Evolutionary conservation across 2,113 vertebrate genomes (phyloP).

Genomic region (Tetraodon nigroviridis): DNA sequence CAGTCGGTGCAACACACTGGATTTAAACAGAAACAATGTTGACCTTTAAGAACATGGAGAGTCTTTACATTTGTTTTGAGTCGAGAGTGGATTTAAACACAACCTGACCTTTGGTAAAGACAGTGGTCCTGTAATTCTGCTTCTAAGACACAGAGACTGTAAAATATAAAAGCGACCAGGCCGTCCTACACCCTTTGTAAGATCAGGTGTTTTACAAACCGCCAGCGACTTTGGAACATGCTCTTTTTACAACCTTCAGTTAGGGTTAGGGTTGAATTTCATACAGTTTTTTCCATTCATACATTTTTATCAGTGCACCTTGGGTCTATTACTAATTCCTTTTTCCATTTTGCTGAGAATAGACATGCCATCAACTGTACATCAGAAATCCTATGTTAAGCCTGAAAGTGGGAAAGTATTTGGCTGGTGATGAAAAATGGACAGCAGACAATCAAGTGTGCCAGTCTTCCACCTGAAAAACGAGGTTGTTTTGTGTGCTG

Average conservation of each 20-base stretch:
- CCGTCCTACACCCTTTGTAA: too few relatives aligned
- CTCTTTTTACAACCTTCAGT: background rate
- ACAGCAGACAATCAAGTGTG: background rate
- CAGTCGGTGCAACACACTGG: too few relatives aligned
- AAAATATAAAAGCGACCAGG: background rate
- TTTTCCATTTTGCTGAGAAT: background rate
- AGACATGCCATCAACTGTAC: too few relatives aligned
- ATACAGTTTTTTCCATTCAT: background rate
- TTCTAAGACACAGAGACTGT: background rate
- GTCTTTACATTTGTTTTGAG: background rate
- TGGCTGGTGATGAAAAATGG: too few relatives aligned
- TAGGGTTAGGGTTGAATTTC: background rate
- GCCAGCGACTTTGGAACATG: background rate
- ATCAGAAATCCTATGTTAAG: too few relatives aligned
- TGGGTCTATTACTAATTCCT: background rate
- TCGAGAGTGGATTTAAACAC: background rate
- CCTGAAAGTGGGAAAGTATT: too few relatives aligned
- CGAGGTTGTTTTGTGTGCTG: conserved; percentile 12
- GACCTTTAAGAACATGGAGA: background rate
- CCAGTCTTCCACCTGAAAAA: background rate
- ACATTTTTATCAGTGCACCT: background rate
- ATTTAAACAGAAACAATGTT: background rate
- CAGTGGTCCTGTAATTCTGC: background rate
- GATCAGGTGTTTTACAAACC: background rate
- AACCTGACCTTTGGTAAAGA: background rate